phyloP scores from a whole-genome alignment of 2,797 vertebrate genomes.

The Huso huso region DNA sequence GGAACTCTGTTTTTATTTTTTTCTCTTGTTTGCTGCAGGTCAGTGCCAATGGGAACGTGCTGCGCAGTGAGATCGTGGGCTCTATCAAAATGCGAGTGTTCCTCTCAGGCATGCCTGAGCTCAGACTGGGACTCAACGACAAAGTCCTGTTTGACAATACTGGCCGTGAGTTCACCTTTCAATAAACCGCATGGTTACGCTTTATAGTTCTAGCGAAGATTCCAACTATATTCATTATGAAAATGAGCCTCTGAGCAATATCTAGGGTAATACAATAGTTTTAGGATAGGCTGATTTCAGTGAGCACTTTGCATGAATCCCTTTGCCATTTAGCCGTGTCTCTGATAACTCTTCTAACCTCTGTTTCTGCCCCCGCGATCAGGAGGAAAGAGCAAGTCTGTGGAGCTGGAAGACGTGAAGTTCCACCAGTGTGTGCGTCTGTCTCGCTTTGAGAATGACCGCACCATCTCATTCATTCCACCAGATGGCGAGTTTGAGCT shows the following conservation, averaged over 20 bases:
- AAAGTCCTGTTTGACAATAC: slow-evolving; percentile 98
- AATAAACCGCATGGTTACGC: not conserved
- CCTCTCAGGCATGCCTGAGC: slow-evolving; percentile 93
- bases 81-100: slow-evolving; percentile 98
- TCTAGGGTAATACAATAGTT: not conserved
- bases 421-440: slow-evolving; percentile 91
- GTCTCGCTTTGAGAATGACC: slow-evolving; percentile 88
- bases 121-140: slow-evolving; percentile 90
- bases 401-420: slow-evolving; percentile 88
- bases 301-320: not conserved
- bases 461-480: slow-evolving; percentile 90
- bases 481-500: slow-evolving; percentile 90
- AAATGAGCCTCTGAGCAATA: not conserved
- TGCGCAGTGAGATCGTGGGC: slow-evolving; percentile 94
- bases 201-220: not conserved
- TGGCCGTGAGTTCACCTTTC: slow-evolving; percentile 78
- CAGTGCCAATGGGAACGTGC: slow-evolving; percentile 89
- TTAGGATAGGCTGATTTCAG: too few relatives aligned
- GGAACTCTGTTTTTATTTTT: too few relatives aligned
- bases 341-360: not conserved
- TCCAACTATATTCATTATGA: not conserved
- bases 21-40: slow-evolving; percentile 56
- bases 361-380: slow-evolving; percentile 8
- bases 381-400: slow-evolving; percentile 92
- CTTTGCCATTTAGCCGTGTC: not conserved